These are phyloP conservation scores for Bombylius major DNA, from an alignment of 2,888 invertebrate genomes.

Conservation along the genomic window DNA sequence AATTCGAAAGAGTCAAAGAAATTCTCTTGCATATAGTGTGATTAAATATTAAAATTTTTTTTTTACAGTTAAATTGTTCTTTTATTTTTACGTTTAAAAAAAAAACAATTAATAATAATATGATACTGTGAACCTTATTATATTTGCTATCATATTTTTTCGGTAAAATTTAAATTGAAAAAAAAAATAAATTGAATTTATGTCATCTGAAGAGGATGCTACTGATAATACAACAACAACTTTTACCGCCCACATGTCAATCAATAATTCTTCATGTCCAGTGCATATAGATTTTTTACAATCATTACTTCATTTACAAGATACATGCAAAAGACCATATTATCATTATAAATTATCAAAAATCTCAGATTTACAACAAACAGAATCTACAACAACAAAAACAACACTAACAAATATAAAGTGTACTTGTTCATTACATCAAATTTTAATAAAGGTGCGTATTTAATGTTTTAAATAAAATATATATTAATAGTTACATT, in stretches of 20 bases:
- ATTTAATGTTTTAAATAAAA: no score
- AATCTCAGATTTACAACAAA: not conserved
- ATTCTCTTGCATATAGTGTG: no score
- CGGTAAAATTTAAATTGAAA: no score
- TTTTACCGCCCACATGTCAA: not conserved
- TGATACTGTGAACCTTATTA: no score
- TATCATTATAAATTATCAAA: not conserved
- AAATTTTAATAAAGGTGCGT: slow-evolving; percentile 19
- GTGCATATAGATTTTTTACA: slow-evolving; percentile 17
- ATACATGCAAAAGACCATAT: slow-evolving; percentile 11
- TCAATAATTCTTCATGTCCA: slow-evolving; percentile 14
- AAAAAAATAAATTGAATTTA: slow-evolving; percentile 1
- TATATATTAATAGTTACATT: no score
- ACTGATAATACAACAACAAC: not conserved
- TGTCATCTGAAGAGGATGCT: slow-evolving; percentile 12
- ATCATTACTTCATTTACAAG: slow-evolving; percentile 16
- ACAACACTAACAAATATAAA: not conserved
- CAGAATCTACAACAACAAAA: not conserved
- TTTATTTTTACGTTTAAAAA: no score
- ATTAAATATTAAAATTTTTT: no score
- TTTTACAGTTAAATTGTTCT: no score
- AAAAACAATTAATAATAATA: no score
- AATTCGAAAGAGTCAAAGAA: no score
- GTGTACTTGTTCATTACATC: slow-evolving; percentile 18
- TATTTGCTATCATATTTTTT: no score